phyloP scores from a whole-genome alignment of 2,888 invertebrate species.

The Zootermopsis nevadensis region DNA sequence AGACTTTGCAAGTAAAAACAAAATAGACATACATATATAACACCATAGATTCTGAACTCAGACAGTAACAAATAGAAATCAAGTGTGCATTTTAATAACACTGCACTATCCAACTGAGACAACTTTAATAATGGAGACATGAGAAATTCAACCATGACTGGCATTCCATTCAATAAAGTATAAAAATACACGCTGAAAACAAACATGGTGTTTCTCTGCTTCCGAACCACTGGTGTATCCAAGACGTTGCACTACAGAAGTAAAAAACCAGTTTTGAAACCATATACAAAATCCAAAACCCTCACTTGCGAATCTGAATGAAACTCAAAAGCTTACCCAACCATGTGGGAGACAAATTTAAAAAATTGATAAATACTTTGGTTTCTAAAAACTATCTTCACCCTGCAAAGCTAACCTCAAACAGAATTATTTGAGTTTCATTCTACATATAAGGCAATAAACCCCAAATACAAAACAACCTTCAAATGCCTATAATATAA shows the following conservation, averaged over 20 bases:
- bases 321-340: background rate
- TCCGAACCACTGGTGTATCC: constrained; percentile 5
- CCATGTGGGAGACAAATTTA: background rate
- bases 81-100: background rate
- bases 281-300: background rate
- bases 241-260: background rate
- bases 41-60: background rate
- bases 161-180: constrained; percentile 31
- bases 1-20: background rate
- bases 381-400: constrained; percentile 1
- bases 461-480: too few species aligned
- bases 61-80: background rate
- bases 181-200: constrained; percentile 4
- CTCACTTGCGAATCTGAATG: background rate
- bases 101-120: background rate
- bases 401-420: background rate
- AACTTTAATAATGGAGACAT: constrained; percentile 2
- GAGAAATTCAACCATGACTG: constrained; percentile 44
- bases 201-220: background rate
- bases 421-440: constrained; percentile 1
- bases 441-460: background rate
- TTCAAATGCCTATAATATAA: background rate
- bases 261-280: constrained; percentile 4
- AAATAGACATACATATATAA: background rate
- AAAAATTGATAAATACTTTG: too few species aligned